A percentile compares a stretch with the other conserved stretches of the same genome.
Evolutionary conservation across 2,888 invertebrate species (phyloP).

Genomic region (Eristalinus aeneus): DNA sequence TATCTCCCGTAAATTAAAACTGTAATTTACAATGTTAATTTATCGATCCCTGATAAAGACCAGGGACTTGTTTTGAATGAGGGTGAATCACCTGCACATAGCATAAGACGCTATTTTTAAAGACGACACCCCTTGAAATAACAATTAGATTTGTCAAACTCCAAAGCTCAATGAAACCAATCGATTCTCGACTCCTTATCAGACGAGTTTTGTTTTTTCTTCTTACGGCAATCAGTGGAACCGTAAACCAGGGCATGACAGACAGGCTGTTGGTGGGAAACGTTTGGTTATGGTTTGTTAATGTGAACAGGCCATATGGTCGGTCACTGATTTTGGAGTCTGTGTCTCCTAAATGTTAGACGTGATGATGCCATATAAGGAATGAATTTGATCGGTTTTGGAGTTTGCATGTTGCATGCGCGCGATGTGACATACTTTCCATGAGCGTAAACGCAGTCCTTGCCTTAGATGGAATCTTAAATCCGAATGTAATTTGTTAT

Average conservation of each 20-base stretch:
- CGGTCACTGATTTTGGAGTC: neutral
- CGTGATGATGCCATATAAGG: neutral
- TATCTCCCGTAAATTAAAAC: slow-evolving; percentile 21
- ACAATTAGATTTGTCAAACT: neutral
- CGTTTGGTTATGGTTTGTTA: neutral
- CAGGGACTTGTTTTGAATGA: neutral
- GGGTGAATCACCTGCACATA: neutral
- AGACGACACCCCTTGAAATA: neutral
- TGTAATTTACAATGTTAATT: slow-evolving; percentile 39
- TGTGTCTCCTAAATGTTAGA: neutral
- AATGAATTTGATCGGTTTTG: neutral
- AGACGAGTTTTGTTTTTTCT: neutral
- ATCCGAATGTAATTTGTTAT: slow-evolving; percentile 53
- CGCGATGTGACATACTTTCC: slow-evolving; percentile 70
- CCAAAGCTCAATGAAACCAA: neutral
- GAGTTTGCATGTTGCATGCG: slow-evolving; percentile 41
- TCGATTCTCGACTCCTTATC: neutral
- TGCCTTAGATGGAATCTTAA: slow-evolving; percentile 70
- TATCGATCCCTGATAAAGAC: slow-evolving; percentile 25
- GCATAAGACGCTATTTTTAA: neutral
- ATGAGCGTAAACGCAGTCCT: slow-evolving; percentile 55
- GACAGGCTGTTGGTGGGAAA: neutral
- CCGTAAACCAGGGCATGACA: neutral
- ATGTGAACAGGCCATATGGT: neutral
- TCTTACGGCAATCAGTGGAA: neutral